phyloP scores from a whole-genome alignment of 1,140 invertebrate species.

The Drosophila nigromelanica region DNA sequence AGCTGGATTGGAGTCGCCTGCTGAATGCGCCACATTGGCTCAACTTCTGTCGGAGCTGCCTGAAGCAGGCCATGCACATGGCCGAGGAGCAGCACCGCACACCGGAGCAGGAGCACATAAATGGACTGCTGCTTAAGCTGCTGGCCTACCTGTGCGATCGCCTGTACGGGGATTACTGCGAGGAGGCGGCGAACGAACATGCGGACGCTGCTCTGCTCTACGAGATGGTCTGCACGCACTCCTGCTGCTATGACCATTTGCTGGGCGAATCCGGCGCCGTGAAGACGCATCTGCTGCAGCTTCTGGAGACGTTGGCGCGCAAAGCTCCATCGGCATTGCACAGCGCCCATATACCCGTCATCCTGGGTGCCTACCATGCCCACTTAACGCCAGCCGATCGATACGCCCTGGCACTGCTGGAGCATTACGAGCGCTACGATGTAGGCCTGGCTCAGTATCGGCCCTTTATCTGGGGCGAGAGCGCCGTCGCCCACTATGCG shows the following conservation, averaged over 20 bases:
- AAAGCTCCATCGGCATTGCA: slow-evolving; percentile 87
- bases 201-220: slow-evolving; percentile 85
- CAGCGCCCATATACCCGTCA: slow-evolving; percentile 87
- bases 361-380: slow-evolving; percentile 89
- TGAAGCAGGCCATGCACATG: slow-evolving; percentile 87
- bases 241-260: slow-evolving; percentile 87
- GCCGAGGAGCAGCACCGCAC: slow-evolving; percentile 71
- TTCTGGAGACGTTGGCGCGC: slow-evolving; percentile 86
- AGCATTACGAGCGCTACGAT: slow-evolving; percentile 87
- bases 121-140: slow-evolving; percentile 85
- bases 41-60: slow-evolving; percentile 87
- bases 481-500: slow-evolving; percentile 90
- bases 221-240: slow-evolving; percentile 90
- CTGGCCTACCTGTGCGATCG: slow-evolving; percentile 86
- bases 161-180: slow-evolving; percentile 84
- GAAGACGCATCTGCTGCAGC: slow-evolving; percentile 86
- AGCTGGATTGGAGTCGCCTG: slow-evolving; percentile 81
- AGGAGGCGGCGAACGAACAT: slow-evolving; percentile 12
- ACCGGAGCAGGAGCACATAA: slow-evolving; percentile 65
- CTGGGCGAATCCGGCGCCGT: slow-evolving; percentile 82
- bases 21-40: slow-evolving; percentile 86
- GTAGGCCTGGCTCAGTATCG: slow-evolving; percentile 88
- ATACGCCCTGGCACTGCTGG: slow-evolving; percentile 86
- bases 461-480: slow-evolving; percentile 91
- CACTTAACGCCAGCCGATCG: slow-evolving; percentile 87